Percentiles rank a stretch among this genome's conserved stretches.
Conservation (phyloP, 2,888 invertebrate species). For the Amblyteles armatorius region DNA sequence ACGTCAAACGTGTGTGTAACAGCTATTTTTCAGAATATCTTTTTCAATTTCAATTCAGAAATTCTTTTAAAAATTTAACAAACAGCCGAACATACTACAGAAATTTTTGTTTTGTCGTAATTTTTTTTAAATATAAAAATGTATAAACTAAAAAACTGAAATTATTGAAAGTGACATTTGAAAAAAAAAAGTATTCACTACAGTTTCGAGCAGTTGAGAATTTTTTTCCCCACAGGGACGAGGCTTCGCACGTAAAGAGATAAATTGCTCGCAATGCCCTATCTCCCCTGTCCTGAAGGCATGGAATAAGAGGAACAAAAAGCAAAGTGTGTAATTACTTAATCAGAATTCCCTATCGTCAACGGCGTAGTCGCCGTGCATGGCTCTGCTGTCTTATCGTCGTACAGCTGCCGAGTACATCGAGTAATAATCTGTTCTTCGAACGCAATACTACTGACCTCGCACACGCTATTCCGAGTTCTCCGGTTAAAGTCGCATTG, state of each 20-base stretch:
- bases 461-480: slow-evolving; percentile 42
- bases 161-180: not conserved
- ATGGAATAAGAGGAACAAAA: not conserved
- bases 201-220: not conserved
- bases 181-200: not conserved
- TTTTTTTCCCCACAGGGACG: slow-evolving; percentile 8
- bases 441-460: slow-evolving; percentile 51
- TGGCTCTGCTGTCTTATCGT: slow-evolving; percentile 31
- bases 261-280: slow-evolving; percentile 2
- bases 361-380: not conserved
- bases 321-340: slow-evolving; percentile 19
- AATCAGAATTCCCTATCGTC: slow-evolving; percentile 32
- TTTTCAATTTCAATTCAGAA: not conserved
- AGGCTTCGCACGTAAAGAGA: not conserved
- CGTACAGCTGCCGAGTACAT: slow-evolving; percentile 14
- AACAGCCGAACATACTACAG: not conserved
- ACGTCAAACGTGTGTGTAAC: not conserved
- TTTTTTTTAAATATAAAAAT: not conserved
- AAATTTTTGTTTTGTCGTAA: not conserved
- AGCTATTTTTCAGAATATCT: not conserved
- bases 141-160: not conserved
- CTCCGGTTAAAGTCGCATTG: slow-evolving; percentile 8
- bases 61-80: not conserved
- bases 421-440: slow-evolving; percentile 5
- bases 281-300: slow-evolving; percentile 29